Conservation (phyloP, 2,113 vertebrate genomes). For the Tragelaphus buxtoni region DNA sequence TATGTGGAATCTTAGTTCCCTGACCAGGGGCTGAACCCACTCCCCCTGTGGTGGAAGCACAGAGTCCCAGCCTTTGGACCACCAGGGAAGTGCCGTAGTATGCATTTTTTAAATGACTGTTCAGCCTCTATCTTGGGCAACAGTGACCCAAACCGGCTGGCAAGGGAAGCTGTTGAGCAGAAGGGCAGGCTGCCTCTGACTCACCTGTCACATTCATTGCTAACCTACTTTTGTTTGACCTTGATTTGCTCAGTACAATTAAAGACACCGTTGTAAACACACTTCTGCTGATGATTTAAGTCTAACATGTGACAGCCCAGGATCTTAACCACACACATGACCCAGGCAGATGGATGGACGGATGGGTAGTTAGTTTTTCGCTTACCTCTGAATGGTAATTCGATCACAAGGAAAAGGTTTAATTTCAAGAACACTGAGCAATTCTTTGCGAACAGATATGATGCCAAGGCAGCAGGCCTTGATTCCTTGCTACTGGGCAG, state of each 20-base stretch:
- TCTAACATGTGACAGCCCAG: conserved; percentile 31
- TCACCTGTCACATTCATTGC: conserved; percentile 26
- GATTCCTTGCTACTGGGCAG: conserved; percentile 62
- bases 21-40: background rate
- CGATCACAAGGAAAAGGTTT: conserved; percentile 40
- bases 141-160: background rate
- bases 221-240: conserved; percentile 83
- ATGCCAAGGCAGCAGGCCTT: conserved; percentile 56
- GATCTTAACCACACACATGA: background rate
- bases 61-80: background rate
- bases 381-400: conserved; percentile 55
- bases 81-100: background rate
- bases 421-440: conserved; percentile 53
- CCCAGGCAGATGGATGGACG: background rate
- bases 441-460: conserved; percentile 34
- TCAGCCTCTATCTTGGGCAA: background rate
- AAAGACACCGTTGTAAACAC: conserved; percentile 31
- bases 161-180: background rate
- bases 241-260: conserved; percentile 76
- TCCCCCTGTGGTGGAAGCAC: background rate
- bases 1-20: background rate
- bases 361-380: conserved; percentile 19
- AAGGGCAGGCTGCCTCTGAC: conserved; percentile 26
- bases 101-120: background rate
- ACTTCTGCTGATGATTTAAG: conserved; percentile 68